Percentiles rank a stretch among this genome's conserved stretches.
phyloP scores from a whole-genome alignment of 2,888 invertebrate genomes.

The Clistopyga incitator region DNA sequence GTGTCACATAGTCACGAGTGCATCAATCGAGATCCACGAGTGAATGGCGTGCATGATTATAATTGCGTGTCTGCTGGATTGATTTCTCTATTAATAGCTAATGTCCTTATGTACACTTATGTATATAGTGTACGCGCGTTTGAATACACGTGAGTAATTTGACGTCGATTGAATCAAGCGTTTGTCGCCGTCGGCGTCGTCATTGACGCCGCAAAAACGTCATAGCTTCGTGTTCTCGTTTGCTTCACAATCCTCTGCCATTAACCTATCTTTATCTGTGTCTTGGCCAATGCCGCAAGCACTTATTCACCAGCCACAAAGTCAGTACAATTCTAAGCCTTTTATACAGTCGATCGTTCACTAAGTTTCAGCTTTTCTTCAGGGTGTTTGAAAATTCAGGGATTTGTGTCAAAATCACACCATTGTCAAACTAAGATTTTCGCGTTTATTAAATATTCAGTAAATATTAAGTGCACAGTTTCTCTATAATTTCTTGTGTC shows the following conservation, averaged over 20 bases:
- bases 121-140: neutral
- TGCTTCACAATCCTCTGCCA: conserved; percentile 9
- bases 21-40: conserved; percentile 12
- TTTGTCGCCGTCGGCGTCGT: neutral
- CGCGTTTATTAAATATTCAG: too few relatives aligned
- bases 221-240: neutral
- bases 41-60: neutral
- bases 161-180: neutral
- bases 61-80: neutral
- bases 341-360: too few relatives aligned
- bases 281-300: conserved; percentile 35
- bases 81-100: conserved; percentile 31
- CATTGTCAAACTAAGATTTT: too few relatives aligned
- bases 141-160: neutral
- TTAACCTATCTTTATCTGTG: conserved; percentile 51
- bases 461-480: too few relatives aligned
- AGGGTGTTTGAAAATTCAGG: too few relatives aligned
- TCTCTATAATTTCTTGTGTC: too few relatives aligned
- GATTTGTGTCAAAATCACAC: too few relatives aligned
- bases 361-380: too few relatives aligned
- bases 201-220: conserved; percentile 26
- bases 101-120: neutral
- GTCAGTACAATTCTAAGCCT: too few relatives aligned
- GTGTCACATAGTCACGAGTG: conserved; percentile 35
- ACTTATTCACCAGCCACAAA: too few relatives aligned